Evolutionary conservation across 2,888 invertebrate species (phyloP), one percentile per base, ranked within the genome.

Genomic region (Didymodactylos carnosus): DNA sequence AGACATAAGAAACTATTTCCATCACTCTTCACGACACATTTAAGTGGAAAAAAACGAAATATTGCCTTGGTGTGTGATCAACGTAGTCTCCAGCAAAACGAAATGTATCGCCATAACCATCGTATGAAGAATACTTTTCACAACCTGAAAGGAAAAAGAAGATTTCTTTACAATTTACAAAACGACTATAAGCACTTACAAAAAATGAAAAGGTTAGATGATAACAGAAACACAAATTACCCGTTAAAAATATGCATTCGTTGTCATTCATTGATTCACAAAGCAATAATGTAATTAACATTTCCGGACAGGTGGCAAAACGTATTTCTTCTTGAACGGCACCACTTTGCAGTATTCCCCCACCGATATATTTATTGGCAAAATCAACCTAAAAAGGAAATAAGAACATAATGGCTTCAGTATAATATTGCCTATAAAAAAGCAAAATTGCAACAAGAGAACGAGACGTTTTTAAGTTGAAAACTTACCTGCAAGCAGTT

Each of bases 281-380:
- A 78, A 94, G 89, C 8, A 94, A 85, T 85, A 91, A 88, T 6
- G 90, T 88, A 5, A 90, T 85, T 77, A 94, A 85, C 77, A 94
- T 84, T 82, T 94, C 94, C 0, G 94, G 94, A 80, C 91, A 91
- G 77, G 92, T 90, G 13, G 91, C 88, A 81, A 93, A 94, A 69
- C 92, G 86, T 77, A 94, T 94, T 85, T 94, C 94, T 83, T 94
- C 94, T 83, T 94, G 94, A 0, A 94, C 94, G 80, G 90, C 90
- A 0, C 94, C 94, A 75, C 86, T 84, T 0, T 88, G 87, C 19
- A 94, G 82, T 0, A 94, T 92, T 0, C 93, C 93, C 2, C 94
- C 94, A 0, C 94, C 94, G n/a, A 75, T 72, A 27, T 46, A 71
- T 88, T 89, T 90, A 83, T 94, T 93, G n/a, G 93, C 93, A 85